A percentile compares a stretch with the other conserved stretches of the same genome.
Evolutionary conservation across 92 coral and sea anemone species (phyloP).

Genomic region (Palythoa grandiflora): DNA sequence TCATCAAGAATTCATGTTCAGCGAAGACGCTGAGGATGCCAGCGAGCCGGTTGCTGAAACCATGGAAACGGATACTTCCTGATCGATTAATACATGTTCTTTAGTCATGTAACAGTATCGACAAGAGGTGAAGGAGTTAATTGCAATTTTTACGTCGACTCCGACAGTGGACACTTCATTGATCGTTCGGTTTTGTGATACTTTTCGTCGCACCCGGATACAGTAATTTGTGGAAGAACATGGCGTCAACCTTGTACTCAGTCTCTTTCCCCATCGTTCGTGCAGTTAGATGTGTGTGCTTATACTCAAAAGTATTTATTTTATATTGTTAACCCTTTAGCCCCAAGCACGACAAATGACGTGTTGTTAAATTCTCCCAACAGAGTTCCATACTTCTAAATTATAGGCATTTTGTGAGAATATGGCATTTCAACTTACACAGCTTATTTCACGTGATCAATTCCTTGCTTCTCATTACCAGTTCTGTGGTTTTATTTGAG

Average conservation of each 20-base stretch:
- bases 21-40: conserved; percentile 71
- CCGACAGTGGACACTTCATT: neutral
- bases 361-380: too few relatives aligned
- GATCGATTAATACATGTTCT: neutral
- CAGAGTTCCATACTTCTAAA: too few relatives aligned
- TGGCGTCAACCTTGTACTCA: neutral
- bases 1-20: conserved; percentile 96
- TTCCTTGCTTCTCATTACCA: too few relatives aligned
- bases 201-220: neutral
- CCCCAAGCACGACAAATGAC: too few relatives aligned
- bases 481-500: too few relatives aligned
- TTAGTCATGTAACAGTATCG: neutral
- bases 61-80: conserved; percentile 85
- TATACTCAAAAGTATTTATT: neutral
- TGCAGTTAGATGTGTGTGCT: neutral
- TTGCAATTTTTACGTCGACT: neutral
- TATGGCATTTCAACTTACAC: too few relatives aligned
- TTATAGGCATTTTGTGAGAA: too few relatives aligned
- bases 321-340: neutral
- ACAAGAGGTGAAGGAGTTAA: neutral
- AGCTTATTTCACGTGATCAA: too few relatives aligned
- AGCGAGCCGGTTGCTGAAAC: conserved; percentile 70
- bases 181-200: neutral
- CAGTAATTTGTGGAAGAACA: neutral
- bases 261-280: neutral